phyloP scores from a whole-genome alignment of 1,140 invertebrate genomes.

The Chrysomallon squamiferum region DNA sequence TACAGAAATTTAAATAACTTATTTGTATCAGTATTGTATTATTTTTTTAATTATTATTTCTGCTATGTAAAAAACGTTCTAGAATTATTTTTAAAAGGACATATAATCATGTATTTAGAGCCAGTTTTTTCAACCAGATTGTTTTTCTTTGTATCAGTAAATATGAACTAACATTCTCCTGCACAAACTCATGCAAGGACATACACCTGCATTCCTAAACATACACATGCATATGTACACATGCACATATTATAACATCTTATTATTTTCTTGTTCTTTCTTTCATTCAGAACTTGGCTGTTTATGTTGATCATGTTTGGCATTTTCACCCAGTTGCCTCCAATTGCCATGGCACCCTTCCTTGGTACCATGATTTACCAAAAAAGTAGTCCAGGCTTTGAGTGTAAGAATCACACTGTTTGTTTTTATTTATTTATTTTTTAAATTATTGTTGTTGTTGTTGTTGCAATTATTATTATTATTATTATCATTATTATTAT shows the following conservation, averaged over 20 bases:
- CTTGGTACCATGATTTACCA: conserved; percentile 31
- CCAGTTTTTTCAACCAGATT: no score
- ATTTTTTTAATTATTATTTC: no score
- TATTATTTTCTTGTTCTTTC: not conserved
- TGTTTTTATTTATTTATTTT: not conserved
- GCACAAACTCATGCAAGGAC: not conserved
- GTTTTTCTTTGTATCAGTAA: no score
- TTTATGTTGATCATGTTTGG: conserved; percentile 32
- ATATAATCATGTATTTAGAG: no score
- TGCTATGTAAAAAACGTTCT: no score
- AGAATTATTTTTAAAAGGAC: no score
- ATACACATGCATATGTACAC: not conserved
- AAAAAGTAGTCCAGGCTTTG: conserved; percentile 11
- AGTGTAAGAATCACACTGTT: conserved; percentile 8
- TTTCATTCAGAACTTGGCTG: conserved; percentile 38
- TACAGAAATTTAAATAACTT: no score
- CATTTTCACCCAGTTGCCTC: conserved; percentile 37
- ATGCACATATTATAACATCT: not conserved
- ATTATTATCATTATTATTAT: not conserved
- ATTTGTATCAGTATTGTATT: no score
- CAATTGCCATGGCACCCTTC: conserved; percentile 44
- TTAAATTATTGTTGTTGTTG: no score
- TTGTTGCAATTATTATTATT: not conserved
- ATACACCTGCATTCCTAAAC: no score
- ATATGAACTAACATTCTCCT: no score